Percentiles rank a stretch among this genome's conserved stretches.
Conservation (phyloP, 2,888 invertebrate genomes). For the Dryobota labecula region DNA sequence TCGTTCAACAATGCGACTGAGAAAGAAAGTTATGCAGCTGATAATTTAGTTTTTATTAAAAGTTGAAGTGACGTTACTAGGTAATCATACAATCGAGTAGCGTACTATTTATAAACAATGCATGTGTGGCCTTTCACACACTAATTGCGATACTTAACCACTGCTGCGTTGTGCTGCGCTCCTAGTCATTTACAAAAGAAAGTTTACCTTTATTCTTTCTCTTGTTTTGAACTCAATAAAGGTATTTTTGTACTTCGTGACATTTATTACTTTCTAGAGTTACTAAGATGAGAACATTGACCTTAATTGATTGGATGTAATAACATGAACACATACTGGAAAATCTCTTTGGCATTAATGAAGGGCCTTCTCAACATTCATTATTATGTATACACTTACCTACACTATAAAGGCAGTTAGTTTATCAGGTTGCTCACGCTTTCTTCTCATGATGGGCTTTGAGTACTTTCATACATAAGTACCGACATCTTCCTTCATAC, state of each 20-base stretch:
- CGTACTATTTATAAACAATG: slow-evolving; percentile 43
- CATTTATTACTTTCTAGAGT: slow-evolving; percentile 54
- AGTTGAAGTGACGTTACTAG: slow-evolving; percentile 47
- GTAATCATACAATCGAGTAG: slow-evolving; percentile 50
- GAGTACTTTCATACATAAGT: background rate
- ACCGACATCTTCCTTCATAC: background rate
- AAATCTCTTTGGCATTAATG: slow-evolving; percentile 44
- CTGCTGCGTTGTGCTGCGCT: slow-evolving; percentile 56
- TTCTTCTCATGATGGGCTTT: slow-evolving; percentile 29
- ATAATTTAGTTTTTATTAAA: slow-evolving; percentile 29
- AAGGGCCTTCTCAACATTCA: slow-evolving; percentile 14
- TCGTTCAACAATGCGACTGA: background rate
- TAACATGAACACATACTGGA: slow-evolving; percentile 2
- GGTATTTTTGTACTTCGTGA: slow-evolving; percentile 41
- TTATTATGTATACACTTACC: slow-evolving; percentile 18
- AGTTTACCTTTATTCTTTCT: slow-evolving; percentile 52
- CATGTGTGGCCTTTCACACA: slow-evolving; percentile 63
- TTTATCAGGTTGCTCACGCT: slow-evolving; percentile 29
- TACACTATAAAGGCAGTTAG: slow-evolving; percentile 2
- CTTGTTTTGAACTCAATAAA: slow-evolving; percentile 41
- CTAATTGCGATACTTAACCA: slow-evolving; percentile 60
- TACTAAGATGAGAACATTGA: slow-evolving; percentile 30
- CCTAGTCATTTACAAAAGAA: slow-evolving; percentile 62
- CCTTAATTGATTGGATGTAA: slow-evolving; percentile 45
- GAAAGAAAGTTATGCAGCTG: background rate